phyloP scores from a whole-genome alignment of 2,888 invertebrate genomes.

The Cryptops parisi region DNA sequence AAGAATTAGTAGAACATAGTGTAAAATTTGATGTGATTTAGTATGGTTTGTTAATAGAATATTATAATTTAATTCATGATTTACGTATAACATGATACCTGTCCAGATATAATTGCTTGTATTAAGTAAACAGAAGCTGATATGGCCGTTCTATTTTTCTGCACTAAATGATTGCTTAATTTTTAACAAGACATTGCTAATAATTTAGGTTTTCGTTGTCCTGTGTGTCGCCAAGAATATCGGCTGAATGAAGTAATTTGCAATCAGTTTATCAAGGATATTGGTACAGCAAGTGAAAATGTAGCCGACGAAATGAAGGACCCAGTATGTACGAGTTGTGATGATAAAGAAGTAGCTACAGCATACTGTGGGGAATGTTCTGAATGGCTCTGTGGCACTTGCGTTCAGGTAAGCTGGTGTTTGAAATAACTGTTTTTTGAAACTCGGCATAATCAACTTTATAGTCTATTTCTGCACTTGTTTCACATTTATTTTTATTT shows the following conservation, averaged over 20 bases:
- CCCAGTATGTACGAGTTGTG: conserved; percentile 60
- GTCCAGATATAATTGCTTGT: too few species aligned
- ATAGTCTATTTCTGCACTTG: too few species aligned
- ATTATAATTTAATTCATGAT: conserved; percentile 34
- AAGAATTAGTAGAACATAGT: conserved; percentile 33
- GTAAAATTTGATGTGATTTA: background rate
- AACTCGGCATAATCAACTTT: too few species aligned
- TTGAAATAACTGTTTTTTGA: background rate
- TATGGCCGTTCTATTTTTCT: too few species aligned
- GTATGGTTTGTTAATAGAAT: background rate
- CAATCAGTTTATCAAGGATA: conserved; percentile 65
- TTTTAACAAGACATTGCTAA: too few species aligned
- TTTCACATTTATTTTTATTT: background rate
- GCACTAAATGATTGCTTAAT: too few species aligned
- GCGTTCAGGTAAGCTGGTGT: conserved; percentile 29
- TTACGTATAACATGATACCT: too few species aligned
- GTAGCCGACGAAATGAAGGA: background rate
- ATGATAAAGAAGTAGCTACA: conserved; percentile 64
- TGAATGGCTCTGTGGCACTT: conserved; percentile 82
- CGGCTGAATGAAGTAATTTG: conserved; percentile 59
- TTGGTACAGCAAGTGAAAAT: conserved; percentile 30
- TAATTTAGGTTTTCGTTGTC: too few species aligned
- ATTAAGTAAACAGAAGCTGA: too few species aligned
- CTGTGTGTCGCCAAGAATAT: conserved; percentile 56
- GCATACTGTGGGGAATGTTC: conserved; percentile 82